phyloP scores from a whole-genome alignment of 2,888 invertebrate species.

The Girardia tigrina region DNA sequence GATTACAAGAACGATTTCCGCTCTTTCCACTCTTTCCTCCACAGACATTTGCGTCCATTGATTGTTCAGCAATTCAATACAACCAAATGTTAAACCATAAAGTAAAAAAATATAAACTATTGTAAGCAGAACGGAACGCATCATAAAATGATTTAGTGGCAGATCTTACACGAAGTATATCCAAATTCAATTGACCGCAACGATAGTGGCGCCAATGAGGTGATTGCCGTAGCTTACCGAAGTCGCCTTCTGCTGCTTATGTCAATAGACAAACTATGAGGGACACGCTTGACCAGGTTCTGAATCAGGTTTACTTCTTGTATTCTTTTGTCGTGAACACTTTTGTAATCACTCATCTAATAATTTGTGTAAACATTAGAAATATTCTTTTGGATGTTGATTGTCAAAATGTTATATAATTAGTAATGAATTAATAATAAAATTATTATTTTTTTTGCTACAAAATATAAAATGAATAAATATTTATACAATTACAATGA shows the following conservation, averaged over 20 bases:
- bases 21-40: conserved; percentile 27
- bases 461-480: no score
- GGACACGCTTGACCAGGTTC: not conserved
- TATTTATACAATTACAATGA: no score
- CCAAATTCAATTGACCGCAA: not conserved
- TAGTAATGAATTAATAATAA: no score
- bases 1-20: conserved; percentile 23
- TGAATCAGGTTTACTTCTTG: conserved; percentile 10
- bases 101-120: not conserved
- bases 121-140: not conserved
- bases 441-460: no score
- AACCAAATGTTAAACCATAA: not conserved
- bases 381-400: no score
- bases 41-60: conserved; percentile 28
- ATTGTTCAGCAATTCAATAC: conserved; percentile 20
- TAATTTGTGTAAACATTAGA: not conserved
- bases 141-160: conserved; percentile 11
- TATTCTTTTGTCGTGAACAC: conserved; percentile 6
- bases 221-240: conserved; percentile 4
- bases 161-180: not conserved
- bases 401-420: no score
- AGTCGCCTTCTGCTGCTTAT: not conserved
- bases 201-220: conserved; percentile 14
- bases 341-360: not conserved
- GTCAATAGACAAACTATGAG: not conserved